Evolutionary conservation across 2,113 vertebrate genomes (phyloP), one percentile per base, ranked within the genome.

Genomic region (Phasianus colchicus): DNA sequence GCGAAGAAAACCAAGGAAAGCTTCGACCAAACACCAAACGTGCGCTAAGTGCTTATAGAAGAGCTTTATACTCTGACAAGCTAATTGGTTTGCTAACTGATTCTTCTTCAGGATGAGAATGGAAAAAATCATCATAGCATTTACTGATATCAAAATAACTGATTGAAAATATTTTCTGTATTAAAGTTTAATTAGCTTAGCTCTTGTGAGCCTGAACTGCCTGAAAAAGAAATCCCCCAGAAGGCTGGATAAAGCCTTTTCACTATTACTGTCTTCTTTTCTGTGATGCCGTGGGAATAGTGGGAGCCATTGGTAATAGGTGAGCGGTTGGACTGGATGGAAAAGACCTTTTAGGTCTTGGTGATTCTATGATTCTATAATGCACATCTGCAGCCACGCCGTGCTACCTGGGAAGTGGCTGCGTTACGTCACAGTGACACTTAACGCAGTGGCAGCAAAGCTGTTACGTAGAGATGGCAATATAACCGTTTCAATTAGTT

Each of bases 171-270:
- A 88, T 85, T 89, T 92, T 87, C 57, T 18, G 13, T 58, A 79
- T 90, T 85, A 88, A 89, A 90, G 47, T 24, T 92, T 93, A 76
- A 91, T 88, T 89, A 85, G 63, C 79, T 88, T 47, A 72, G 50
- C 63, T 69, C 52, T 71, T n/a, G 25, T 67, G 32, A 89, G 58
- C 11, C 67, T 55, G 77, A 48, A 42, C 19, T 83, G 45, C 24
- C 58, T 88, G 57, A 40, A 87, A 81, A 77, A 83, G 17, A 83
- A 86, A 85, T 75, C 63, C 24, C 47, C 90, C 75, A 67, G 60
- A 95, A 83, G 64, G 18, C 76, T 83, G 58, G 40, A 27, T 69
- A 90, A 83, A 76, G 9, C 19, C 19, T 60, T 40, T 83, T 86
- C 52, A 76, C 76, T 85, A 79, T 50, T 50, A 50, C 25, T 47